Conservation (phyloP, 2,113 vertebrate species). For the Paracyprichromis sp. region DNA sequence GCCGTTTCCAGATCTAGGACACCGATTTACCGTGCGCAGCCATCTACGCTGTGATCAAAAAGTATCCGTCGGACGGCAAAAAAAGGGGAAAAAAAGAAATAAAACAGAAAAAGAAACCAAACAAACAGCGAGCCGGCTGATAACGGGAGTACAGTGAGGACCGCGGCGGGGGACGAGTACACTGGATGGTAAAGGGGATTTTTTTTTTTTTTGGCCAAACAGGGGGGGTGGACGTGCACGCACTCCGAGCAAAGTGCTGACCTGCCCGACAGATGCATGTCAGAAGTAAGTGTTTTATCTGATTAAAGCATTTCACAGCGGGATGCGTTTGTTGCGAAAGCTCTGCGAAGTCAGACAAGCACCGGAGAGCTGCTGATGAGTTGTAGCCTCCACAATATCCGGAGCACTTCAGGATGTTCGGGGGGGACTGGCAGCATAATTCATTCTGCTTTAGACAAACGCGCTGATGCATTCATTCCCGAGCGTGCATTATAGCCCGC, state of each 20-base stretch:
- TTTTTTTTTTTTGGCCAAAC: neutral
- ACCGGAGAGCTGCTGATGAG: neutral
- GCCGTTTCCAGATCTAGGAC: slow-evolving; percentile 61
- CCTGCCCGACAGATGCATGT: slow-evolving; percentile 18
- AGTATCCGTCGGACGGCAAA: slow-evolving; percentile 43
- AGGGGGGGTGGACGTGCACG: neutral
- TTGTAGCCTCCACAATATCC: neutral
- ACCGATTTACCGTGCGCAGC: slow-evolving; percentile 41
- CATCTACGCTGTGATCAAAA: slow-evolving; percentile 36
- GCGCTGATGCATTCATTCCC: neutral
- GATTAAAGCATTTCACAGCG: slow-evolving; percentile 1
- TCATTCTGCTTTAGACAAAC: neutral
- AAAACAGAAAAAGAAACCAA: neutral
- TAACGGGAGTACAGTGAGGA: slow-evolving; percentile 43
- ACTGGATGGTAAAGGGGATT: slow-evolving; percentile 25
- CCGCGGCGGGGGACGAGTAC: neutral
- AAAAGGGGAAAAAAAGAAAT: neutral
- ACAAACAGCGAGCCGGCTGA: slow-evolving; percentile 36
- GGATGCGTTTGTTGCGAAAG: neutral
- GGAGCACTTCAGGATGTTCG: neutral
- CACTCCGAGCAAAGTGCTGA: slow-evolving; percentile 22
- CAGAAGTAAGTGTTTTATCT: slow-evolving; percentile 58
- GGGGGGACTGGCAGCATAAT: neutral
- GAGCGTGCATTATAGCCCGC: neutral
- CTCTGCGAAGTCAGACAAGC: neutral